Percentiles rank a stretch among this genome's conserved stretches.
Conservation (phyloP, 2,888 invertebrate species). For the Tachina grossa region DNA sequence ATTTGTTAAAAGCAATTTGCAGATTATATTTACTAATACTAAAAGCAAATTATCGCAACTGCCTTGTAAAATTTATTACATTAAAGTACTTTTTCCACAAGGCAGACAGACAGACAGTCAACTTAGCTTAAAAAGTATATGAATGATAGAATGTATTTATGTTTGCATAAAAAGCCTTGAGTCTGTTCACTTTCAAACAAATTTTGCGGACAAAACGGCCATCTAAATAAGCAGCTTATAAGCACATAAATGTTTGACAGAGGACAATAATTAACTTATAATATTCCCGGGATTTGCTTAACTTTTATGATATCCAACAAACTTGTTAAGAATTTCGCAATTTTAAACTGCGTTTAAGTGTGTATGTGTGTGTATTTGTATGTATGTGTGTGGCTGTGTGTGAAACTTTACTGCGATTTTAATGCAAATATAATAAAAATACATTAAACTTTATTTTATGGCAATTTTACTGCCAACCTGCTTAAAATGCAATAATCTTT, state of each 20-base stretch:
- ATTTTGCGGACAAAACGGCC: no score
- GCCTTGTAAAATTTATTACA: no score
- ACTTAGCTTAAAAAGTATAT: no score
- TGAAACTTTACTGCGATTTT: background rate
- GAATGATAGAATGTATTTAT: no score
- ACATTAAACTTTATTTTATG: constrained; percentile 15
- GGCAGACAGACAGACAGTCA: no score
- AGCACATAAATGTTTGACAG: background rate
- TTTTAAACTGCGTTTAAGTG: background rate
- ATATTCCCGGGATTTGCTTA: background rate
- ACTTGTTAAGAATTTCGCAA: background rate
- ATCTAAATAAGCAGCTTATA: no score
- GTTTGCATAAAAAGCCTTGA: no score
- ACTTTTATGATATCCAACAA: background rate
- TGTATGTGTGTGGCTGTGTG: background rate
- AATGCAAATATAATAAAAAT: constrained; percentile 13
- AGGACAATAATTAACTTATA: background rate
- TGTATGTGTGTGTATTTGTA: background rate
- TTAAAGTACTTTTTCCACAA: no score
- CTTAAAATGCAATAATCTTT: constrained; percentile 31
- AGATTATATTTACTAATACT: no score
- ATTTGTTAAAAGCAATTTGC: no score
- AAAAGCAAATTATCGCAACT: no score
- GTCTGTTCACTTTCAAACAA: no score
- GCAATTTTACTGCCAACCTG: constrained; percentile 43